A percentile compares a stretch with the other conserved stretches of the same genome.
Evolutionary conservation across 2,888 invertebrate genomes (phyloP).

Genomic region (Apodemia duryi): DNA sequence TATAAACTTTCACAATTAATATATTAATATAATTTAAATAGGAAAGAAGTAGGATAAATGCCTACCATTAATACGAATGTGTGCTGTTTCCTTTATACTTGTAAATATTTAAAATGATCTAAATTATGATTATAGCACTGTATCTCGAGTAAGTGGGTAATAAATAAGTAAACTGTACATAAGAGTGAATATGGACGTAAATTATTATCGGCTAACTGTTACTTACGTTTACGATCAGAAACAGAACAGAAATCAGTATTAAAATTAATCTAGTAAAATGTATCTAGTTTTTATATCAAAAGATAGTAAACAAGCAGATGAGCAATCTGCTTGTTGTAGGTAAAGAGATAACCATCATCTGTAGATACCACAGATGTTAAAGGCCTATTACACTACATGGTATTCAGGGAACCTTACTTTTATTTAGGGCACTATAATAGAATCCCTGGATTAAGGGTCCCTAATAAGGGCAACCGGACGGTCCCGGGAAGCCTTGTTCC

Average conservation of each 20-base stretch:
- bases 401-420: no score
- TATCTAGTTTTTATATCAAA: no score
- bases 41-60: not conserved
- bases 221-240: not conserved
- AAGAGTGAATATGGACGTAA: constrained; percentile 7
- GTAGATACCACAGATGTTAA: not conserved
- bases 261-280: not conserved
- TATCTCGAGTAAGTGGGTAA: constrained; percentile 4
- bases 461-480: no score
- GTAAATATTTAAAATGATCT: constrained; percentile 12
- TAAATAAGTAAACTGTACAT: constrained; percentile 10
- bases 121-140: constrained; percentile 1
- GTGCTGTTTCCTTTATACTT: not conserved
- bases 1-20: no score
- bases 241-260: not conserved
- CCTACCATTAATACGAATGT: not conserved
- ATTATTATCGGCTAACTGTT: not conserved
- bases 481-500: no score
- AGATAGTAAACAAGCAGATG: no score
- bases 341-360: not conserved
- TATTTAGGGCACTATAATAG: no score
- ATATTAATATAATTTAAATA: no score
- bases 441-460: no score
- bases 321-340: no score
- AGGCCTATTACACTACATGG: no score